These are phyloP conservation scores for Tolmerus cingulatus DNA, from an alignment of 2,888 invertebrate genomes.

Conservation along the genomic window DNA sequence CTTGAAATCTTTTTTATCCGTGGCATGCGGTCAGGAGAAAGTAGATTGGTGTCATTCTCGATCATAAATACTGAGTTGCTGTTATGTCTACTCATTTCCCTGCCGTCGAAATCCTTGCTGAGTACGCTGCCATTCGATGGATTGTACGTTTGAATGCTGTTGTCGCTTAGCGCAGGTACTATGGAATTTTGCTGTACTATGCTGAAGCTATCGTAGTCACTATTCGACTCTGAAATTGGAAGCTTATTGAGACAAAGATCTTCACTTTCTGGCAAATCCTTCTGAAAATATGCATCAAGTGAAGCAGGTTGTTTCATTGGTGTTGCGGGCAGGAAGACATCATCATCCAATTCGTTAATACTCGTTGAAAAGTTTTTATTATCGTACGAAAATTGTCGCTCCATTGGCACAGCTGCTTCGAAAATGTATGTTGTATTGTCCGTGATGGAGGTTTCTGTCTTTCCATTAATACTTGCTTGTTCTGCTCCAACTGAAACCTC, in stretches of 20 bases:
- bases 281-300: background rate
- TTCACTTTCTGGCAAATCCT: constrained; percentile 15
- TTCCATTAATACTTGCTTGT: constrained; percentile 46
- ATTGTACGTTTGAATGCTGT: constrained; percentile 49
- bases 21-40: constrained; percentile 44
- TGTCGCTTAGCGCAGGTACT: constrained; percentile 49
- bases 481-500: constrained; percentile 64
- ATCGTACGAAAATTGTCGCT: constrained; percentile 56
- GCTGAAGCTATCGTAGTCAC: constrained; percentile 51
- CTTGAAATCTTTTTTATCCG: constrained; percentile 42
- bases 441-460: background rate
- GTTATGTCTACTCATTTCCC: background rate
- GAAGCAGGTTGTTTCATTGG: constrained; percentile 49
- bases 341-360: constrained; percentile 57
- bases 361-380: constrained; percentile 59
- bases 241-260: constrained; percentile 43
- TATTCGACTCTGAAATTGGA: constrained; percentile 52
- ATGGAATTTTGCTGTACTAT: background rate
- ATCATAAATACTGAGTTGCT: constrained; percentile 55
- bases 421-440: background rate
- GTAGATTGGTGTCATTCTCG: constrained; percentile 54
- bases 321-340: constrained; percentile 57
- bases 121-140: constrained; percentile 48
- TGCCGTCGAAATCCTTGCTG: background rate
- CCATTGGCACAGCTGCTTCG: background rate